Conservation (phyloP, 2,888 invertebrate species). For the Tanytarsus gracilentus region DNA sequence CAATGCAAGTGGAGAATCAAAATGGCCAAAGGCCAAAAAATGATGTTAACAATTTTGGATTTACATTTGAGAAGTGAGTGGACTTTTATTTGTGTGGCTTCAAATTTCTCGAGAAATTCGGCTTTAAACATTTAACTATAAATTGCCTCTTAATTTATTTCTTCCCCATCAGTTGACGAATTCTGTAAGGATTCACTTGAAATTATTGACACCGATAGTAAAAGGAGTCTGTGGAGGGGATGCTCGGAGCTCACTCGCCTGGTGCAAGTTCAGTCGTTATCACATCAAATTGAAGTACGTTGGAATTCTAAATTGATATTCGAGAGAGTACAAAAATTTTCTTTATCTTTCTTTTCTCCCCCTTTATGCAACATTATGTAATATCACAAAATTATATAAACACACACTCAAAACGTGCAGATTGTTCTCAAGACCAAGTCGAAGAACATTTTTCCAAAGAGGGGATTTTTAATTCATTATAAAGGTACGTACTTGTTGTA, state of each 20-base stretch:
- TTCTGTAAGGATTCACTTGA: slow-evolving; percentile 22
- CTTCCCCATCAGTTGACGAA: slow-evolving; percentile 10
- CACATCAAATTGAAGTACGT: slow-evolving; percentile 16
- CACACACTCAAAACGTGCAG: slow-evolving; percentile 33
- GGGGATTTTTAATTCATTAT: slow-evolving; percentile 57
- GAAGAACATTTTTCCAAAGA: slow-evolving; percentile 48
- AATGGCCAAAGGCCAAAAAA: slow-evolving; percentile 53
- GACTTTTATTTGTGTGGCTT: background rate
- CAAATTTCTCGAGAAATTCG: background rate
- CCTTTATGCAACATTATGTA: too few species aligned
- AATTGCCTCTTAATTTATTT: background rate
- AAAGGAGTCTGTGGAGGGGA: slow-evolving; percentile 7
- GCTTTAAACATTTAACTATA: background rate
- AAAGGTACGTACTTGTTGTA: slow-evolving; percentile 45
- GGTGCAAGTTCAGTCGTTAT: slow-evolving; percentile 8
- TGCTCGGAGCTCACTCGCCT: slow-evolving; percentile 18
- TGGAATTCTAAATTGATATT: too few species aligned
- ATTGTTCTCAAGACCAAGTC: slow-evolving; percentile 46
- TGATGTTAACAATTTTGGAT: slow-evolving; percentile 58
- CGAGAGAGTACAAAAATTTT: background rate
- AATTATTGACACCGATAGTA: slow-evolving; percentile 8
- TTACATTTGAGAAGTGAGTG: slow-evolving; percentile 59
- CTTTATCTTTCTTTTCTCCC: slow-evolving; percentile 15
- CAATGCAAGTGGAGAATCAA: slow-evolving; percentile 59
- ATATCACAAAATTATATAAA: too few species aligned